A percentile compares a stretch with the other conserved stretches of the same genome.
phyloP scores from a whole-genome alignment of 1,140 invertebrate genomes.

The Hydropsyche tenuis region DNA sequence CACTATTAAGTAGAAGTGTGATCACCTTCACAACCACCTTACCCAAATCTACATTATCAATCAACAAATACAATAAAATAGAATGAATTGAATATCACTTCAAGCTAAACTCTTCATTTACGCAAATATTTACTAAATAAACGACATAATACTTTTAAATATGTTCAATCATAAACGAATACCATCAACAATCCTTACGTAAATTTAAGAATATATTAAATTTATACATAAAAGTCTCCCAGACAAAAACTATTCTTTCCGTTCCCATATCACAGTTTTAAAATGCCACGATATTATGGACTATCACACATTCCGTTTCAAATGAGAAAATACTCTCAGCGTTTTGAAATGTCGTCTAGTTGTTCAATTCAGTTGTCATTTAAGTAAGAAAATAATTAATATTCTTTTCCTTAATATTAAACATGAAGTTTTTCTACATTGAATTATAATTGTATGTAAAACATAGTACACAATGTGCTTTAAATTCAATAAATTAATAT shows the following conservation, averaged over 20 bases:
- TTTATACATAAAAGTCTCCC: slow-evolving; percentile 3
- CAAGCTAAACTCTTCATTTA: neutral
- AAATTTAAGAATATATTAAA: too few relatives aligned
- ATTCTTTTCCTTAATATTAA: too few relatives aligned
- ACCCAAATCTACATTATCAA: neutral
- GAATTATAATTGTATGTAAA: too few relatives aligned
- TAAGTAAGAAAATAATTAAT: too few relatives aligned
- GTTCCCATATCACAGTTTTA: slow-evolving; percentile 44
- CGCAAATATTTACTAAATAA: neutral
- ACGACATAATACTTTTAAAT: too few relatives aligned
- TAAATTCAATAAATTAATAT: too few relatives aligned
- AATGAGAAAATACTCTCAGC: neutral
- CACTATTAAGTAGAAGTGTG: slow-evolving; percentile 22
- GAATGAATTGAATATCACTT: slow-evolving; percentile 8
- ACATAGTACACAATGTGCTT: too few relatives aligned
- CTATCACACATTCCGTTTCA: neutral
- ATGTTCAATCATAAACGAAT: too few relatives aligned
- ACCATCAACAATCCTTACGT: too few relatives aligned
- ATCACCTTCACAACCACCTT: neutral
- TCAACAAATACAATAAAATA: neutral
- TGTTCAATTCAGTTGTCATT: too few relatives aligned
- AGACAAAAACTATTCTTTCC: neutral
- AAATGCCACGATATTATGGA: slow-evolving; percentile 41
- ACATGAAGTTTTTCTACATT: too few relatives aligned
- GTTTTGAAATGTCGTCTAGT: too few relatives aligned